Conservation (phyloP, 2,113 vertebrate genomes). For the Eulemur rufifrons region DNA sequence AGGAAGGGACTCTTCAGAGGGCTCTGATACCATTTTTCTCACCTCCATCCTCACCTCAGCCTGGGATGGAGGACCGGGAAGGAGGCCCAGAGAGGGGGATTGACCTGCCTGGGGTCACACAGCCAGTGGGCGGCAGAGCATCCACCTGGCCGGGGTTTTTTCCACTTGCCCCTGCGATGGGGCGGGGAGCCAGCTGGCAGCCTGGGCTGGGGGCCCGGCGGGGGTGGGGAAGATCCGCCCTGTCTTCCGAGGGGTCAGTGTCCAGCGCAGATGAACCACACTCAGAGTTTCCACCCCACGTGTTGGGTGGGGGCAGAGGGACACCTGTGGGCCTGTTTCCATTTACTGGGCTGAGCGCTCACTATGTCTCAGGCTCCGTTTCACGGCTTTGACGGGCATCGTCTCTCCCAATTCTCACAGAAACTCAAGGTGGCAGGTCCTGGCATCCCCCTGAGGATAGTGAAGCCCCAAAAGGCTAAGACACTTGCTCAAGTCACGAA, state of each 20-base stretch:
- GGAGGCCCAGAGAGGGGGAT: not conserved
- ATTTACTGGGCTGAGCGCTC: not conserved
- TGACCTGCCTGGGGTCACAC: not conserved
- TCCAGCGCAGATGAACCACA: not conserved
- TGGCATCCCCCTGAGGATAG: not conserved
- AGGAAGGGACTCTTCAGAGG: not conserved
- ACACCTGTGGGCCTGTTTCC: not conserved
- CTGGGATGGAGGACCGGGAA: not conserved
- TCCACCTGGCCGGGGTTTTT: not conserved
- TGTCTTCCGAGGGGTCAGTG: constrained; percentile 22
- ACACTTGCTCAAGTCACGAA: not conserved
- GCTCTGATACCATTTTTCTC: not conserved
- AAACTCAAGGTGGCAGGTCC: not conserved
- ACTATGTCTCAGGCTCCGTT: not conserved
- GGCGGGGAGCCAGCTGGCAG: constrained; percentile 63
- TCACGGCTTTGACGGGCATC: fast-evolving
- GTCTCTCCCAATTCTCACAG: not conserved
- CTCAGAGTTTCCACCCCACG: constrained; percentile 62
- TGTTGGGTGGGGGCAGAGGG: not conserved
- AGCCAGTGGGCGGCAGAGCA: not conserved
- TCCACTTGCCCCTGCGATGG: not conserved
- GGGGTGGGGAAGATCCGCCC: constrained; percentile 45
- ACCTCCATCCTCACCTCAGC: not conserved
- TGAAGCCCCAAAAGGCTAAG: not conserved
- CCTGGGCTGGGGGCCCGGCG: not conserved